These are phyloP conservation scores for Poeciliopsis prolifica DNA, from an alignment of 2,113 vertebrate genomes.

Conservation along the genomic window DNA sequence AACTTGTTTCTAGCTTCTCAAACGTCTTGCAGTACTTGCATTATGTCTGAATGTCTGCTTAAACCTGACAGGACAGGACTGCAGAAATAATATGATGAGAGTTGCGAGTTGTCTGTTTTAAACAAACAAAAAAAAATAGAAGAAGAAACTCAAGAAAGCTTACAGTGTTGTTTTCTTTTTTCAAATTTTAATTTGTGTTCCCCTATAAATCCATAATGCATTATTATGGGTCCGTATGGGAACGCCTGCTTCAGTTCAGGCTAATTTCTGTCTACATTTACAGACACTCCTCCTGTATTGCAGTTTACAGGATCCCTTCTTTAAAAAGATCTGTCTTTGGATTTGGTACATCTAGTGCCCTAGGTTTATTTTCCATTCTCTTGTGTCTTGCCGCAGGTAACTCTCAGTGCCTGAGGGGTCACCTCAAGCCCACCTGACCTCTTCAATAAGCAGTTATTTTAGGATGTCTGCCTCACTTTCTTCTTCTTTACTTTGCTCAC, in stretches of 20 bases:
- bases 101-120: too few species aligned
- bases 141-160: too few species aligned
- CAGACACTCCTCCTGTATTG: background rate
- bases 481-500: slow-evolving; percentile 2
- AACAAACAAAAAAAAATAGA: too few species aligned
- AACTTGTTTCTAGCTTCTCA: too few species aligned
- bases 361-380: slow-evolving; percentile 49
- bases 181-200: too few species aligned
- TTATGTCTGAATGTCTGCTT: too few species aligned
- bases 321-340: slow-evolving; percentile 20
- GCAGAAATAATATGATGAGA: too few species aligned
- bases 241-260: background rate
- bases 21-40: too few species aligned
- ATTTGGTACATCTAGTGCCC: slow-evolving; percentile 30
- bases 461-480: slow-evolving; percentile 17
- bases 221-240: too few species aligned
- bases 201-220: too few species aligned
- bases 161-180: too few species aligned
- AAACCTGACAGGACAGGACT: too few species aligned
- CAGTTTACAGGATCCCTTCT: slow-evolving; percentile 1
- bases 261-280: background rate
- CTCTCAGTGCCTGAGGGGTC: slow-evolving; percentile 66
- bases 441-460: slow-evolving; percentile 56
- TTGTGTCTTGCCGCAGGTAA: slow-evolving; percentile 63
- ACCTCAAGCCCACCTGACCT: slow-evolving; percentile 56